phyloP scores from a whole-genome alignment of 2,797 vertebrate genomes.

The Amniataba percoides region DNA sequence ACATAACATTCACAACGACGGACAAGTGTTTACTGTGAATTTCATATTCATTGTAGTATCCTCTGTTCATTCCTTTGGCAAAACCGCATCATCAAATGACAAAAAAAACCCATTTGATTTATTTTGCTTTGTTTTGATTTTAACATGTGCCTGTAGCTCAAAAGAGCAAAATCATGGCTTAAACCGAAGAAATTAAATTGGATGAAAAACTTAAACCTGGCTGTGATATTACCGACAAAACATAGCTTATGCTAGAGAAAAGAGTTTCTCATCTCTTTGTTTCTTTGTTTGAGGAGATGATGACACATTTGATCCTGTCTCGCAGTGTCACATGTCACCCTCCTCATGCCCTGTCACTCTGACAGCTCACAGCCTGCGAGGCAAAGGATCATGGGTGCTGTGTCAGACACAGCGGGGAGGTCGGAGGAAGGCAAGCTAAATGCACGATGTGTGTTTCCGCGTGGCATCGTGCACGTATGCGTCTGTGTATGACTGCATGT shows the following conservation, averaged over 20 bases:
- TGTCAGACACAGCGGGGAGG: slow-evolving; percentile 77
- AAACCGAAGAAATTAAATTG: slow-evolving; percentile 17
- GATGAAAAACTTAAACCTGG: slow-evolving; percentile 16
- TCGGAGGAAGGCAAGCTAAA: slow-evolving; percentile 72
- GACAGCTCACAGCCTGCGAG: slow-evolving; percentile 83
- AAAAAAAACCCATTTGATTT: too few relatives aligned
- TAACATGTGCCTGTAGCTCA: neutral
- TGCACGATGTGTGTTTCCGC: slow-evolving; percentile 61
- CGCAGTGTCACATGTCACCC: slow-evolving; percentile 79
- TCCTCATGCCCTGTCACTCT: slow-evolving; percentile 79
- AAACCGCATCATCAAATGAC: neutral
- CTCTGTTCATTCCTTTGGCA: neutral
- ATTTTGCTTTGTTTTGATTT: neutral
- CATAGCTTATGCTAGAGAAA: slow-evolving; percentile 56
- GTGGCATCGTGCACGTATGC: slow-evolving; percentile 22
- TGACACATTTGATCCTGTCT: slow-evolving; percentile 85
- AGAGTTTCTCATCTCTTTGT: slow-evolving; percentile 72
- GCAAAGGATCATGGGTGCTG: slow-evolving; percentile 84
- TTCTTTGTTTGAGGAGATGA: slow-evolving; percentile 81
- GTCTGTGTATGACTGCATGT: slow-evolving; percentile 20
- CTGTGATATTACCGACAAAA: slow-evolving; percentile 40
- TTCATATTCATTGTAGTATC: neutral
- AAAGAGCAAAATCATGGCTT: slow-evolving; percentile 4
- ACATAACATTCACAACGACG: neutral
- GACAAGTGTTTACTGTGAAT: neutral